Conservation (phyloP, 1,140 invertebrate genomes). For the Cydia pomonella region DNA sequence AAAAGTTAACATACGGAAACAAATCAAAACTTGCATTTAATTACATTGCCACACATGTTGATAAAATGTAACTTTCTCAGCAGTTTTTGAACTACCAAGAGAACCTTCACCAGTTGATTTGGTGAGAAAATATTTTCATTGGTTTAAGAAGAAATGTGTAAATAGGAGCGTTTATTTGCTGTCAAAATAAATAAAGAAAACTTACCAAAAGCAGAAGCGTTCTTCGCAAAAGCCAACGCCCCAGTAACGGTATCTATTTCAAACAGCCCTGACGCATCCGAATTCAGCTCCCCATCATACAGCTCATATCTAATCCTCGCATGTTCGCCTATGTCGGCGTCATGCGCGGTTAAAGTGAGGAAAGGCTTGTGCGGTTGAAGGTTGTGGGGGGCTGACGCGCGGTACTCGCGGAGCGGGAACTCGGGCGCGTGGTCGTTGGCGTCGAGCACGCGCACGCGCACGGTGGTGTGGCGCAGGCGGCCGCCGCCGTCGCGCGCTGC, state of each 20-base stretch:
- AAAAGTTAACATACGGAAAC: no score
- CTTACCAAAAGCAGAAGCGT: constrained; percentile 36
- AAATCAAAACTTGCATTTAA: no score
- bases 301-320: constrained; percentile 87
- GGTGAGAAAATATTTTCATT: no score
- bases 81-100: no score
- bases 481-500: constrained; percentile 94
- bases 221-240: constrained; percentile 83
- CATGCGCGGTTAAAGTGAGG: constrained; percentile 76
- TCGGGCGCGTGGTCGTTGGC: constrained; percentile 93
- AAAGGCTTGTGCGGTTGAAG: constrained; percentile 85
- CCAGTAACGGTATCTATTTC: constrained; percentile 86
- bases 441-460: constrained; percentile 90
- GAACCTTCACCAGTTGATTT: no score
- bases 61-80: no score
- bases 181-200: constrained; percentile 6
- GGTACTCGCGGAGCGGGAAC: constrained; percentile 91
- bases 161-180: no score
- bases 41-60: no score
- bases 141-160: no score
- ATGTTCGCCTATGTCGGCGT: constrained; percentile 86
- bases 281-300: constrained; percentile 83
- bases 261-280: constrained; percentile 83
- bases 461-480: constrained; percentile 88
- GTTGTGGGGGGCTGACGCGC: constrained; percentile 86